These are phyloP conservation scores for Notospermus geniculatus DNA, from an alignment of 1,140 invertebrate genomes.

Conservation along the genomic window DNA sequence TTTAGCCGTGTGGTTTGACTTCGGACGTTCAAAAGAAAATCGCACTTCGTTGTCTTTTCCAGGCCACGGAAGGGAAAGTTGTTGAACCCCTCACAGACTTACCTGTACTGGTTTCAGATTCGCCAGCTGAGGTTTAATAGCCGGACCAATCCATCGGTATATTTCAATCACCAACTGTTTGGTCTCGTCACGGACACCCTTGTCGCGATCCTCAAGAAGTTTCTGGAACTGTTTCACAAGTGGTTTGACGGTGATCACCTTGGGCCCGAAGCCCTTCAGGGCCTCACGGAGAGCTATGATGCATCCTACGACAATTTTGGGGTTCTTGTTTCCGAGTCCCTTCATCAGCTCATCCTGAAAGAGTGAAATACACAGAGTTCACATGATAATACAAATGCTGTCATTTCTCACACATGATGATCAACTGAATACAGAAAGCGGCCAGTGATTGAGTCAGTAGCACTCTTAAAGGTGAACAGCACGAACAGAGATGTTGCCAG, in stretches of 20 bases:
- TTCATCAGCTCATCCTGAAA: slow-evolving; percentile 87
- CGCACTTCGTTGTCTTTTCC: no score
- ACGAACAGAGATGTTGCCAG: no score
- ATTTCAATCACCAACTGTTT: slow-evolving; percentile 87
- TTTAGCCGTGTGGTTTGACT: no score
- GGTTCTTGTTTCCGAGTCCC: slow-evolving; percentile 90
- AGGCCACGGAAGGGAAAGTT: no score
- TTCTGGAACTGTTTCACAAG: slow-evolving; percentile 82
- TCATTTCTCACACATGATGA: not conserved
- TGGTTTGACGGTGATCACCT: slow-evolving; percentile 85
- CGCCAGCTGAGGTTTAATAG: slow-evolving; percentile 81
- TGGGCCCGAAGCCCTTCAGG: slow-evolving; percentile 85
- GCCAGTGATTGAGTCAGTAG: not conserved
- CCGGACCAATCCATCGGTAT: slow-evolving; percentile 86
- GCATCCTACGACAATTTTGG: slow-evolving; percentile 87
- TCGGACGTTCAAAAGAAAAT: no score
- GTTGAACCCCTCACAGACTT: no score
- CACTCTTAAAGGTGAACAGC: no score
- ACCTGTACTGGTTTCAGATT: slow-evolving; percentile 81
- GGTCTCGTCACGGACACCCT: slow-evolving; percentile 85
- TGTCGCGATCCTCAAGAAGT: slow-evolving; percentile 87
- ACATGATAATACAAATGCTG: slow-evolving; percentile 3
- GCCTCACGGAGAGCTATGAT: slow-evolving; percentile 73
- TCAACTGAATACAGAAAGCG: not conserved
- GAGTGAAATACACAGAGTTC: slow-evolving; percentile 29